Evolutionary conservation across 2,113 vertebrate species (phyloP).

Genomic region (Poicephalus meyeri): DNA sequence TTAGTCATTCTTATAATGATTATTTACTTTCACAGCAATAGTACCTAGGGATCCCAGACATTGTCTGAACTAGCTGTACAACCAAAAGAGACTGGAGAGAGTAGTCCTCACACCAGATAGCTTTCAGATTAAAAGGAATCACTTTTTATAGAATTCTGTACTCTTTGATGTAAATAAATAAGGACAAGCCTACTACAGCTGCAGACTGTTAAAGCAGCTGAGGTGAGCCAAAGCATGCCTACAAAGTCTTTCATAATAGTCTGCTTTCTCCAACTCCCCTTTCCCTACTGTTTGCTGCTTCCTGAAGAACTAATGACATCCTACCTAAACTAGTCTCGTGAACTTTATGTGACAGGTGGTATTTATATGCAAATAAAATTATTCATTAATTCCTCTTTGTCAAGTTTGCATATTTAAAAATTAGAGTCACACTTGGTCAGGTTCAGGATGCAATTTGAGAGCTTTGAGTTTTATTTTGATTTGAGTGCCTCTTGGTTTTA

Average conservation of each 20-base stretch:
- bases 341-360: neutral
- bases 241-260: neutral
- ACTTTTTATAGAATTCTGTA: neutral
- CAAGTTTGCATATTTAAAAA: neutral
- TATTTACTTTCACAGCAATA: neutral
- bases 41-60: neutral
- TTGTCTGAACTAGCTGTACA: neutral
- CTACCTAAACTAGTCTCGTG: neutral
- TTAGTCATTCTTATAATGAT: neutral
- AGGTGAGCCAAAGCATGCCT: neutral
- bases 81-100: neutral
- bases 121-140: neutral
- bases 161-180: neutral
- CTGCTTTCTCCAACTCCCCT: neutral
- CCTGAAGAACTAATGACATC: neutral
- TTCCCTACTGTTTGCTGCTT: neutral
- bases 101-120: neutral
- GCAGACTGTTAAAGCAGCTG: neutral
- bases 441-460: neutral
- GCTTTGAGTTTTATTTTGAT: neutral
- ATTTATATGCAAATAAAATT: neutral
- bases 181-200: neutral
- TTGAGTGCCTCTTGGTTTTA: neutral
- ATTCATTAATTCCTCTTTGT: neutral
- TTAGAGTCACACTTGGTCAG: neutral